Base-by-base conservation (phyloP, 2,113 vertebrate species). In the Atractosteus spatula region DNA sequence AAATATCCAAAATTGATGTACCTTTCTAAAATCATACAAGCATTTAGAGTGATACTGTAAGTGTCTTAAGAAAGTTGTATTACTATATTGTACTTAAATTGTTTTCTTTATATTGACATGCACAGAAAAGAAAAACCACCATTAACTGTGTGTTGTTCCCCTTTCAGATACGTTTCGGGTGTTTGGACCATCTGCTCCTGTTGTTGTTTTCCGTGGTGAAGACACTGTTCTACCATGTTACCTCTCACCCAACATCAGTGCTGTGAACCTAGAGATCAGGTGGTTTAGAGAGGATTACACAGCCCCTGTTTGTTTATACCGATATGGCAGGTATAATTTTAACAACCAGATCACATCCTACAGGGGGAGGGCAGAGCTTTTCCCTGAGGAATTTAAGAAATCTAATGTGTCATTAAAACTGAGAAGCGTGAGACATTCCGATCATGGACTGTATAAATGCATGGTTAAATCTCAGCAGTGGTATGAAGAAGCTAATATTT, bases 361-460 rank as follows among this genome's bases (percentile, higher is more conserved):
- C 2, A 68, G 41, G 72, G 79, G 73, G 10, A 74, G 80, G 66
- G 82, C 82, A 5, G 13, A 1, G 0, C 0, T 85, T 72, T 17
- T 72, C 71, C 67, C 29, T 2, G 68, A 81, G 0, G 63, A 69
- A n/a, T n/a, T 81, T 5, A 13, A 41, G 0, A 63, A 82, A 41
- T 81, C 80, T 11, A 76, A 3, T 13, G 54, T 79, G 57, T 76
- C 76, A 7, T 73, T 84, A 62, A 41, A 47, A 68, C 79, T 83
- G 43, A 68, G 4, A 1, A 2, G 41, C 0, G 66, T 69, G 44
- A 72, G 51, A 8, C 4, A 44, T 3, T 79, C 78, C 13, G 85
- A 83, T n/a, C 62, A 77, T 1, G 85, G 83, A 11, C 62, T 13
- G 14, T 86, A 85, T 59, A 1, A 2, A n/a, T 85, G 83, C 56